Base-by-base conservation (phyloP, 1,140 invertebrate genomes). In the Scaptomyza graminum region DNA sequence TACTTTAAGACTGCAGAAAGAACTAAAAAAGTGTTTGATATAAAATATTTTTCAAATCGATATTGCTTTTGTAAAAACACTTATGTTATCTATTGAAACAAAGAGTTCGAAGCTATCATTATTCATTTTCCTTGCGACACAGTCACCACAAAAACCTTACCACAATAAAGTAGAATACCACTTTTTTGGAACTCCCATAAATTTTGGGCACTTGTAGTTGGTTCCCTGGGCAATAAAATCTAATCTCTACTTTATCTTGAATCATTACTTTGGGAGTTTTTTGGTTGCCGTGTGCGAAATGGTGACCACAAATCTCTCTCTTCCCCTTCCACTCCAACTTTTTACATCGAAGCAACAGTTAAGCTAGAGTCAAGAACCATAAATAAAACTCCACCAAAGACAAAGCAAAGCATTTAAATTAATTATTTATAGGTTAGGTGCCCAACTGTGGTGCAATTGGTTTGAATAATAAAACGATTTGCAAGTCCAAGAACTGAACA, bases 401-500 rank as follows among this genome's bases (percentile, higher is more conserved):
- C 63, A 76, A 68, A 76, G 44, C n/a, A 34, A 60, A 61, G 60
- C 77, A 87, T 88, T 72, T 87, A 87, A 87, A 87, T 87, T 87
- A 87, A 87, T 87, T 87, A 87, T 87, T 87, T 88, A 87, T 88
- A 68, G 82, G 52, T 7, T 78, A 84, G 78, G 52, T 55, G 74
- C 56, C n/a, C 15, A 37, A 34, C 65, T 31, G 71, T 12, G 47
- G 37, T 74, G 82, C 83, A 87, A 85, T 87, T 82, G 78, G 49
- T 60, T 50, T 82, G 82, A 70, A 87, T 87, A 87, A 87, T 87
- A 87, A 87, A 87, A 82, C 82, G 82, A 87, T 87, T 87, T 87
- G 75, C 83, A 72, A 71, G 64, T 78, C 61, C 55, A 46, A 87
- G 47, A 87, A 62, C 78, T 61, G 71, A 88, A 88, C 79, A 85